These are phyloP conservation scores for Diplosoma virens DNA, from an alignment of 23 tunicate genomes.

Conservation along the genomic window DNA sequence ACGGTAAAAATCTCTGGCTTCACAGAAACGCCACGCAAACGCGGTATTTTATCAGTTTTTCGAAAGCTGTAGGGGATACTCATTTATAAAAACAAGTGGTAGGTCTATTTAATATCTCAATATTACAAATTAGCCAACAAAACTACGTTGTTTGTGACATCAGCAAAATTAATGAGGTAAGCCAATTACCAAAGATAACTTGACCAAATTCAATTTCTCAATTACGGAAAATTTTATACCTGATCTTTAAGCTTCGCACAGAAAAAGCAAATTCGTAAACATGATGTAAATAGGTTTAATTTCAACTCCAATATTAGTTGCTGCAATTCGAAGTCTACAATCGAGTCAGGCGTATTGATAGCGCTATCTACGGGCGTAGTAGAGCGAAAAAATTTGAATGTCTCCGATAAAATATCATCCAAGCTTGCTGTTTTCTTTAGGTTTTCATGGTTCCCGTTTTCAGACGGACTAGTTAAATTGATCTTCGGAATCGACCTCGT, in stretches of 20 bases:
- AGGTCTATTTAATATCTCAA: too few relatives aligned
- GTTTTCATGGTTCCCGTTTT: neutral
- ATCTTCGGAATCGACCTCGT: conserved; percentile 11
- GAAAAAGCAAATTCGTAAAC: conserved; percentile 51
- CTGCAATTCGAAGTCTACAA: conserved; percentile 5
- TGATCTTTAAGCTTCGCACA: conserved; percentile 24
- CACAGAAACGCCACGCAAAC: too few relatives aligned
- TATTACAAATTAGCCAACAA: too few relatives aligned
- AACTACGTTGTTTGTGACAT: too few relatives aligned
- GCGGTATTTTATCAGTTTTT: too few relatives aligned
- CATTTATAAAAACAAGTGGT: too few relatives aligned
- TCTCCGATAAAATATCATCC: conserved; percentile 12
- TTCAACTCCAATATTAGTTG: conserved; percentile 37
- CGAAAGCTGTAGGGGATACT: too few relatives aligned
- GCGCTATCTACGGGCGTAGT: conserved; percentile 6
- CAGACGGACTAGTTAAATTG: neutral
- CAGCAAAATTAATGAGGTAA: too few relatives aligned
- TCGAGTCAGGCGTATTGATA: neutral
- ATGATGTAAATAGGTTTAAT: conserved; percentile 52
- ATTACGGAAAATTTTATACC: conserved; percentile 5
- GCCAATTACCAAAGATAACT: neutral
- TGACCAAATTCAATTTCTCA: neutral
- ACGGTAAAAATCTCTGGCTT: too few relatives aligned
- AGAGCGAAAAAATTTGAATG: neutral
- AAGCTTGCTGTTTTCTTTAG: conserved; percentile 3